Base-by-base conservation (phyloP, 2,113 vertebrate species). In the Speoplatyrhinus poulsoni region DNA sequence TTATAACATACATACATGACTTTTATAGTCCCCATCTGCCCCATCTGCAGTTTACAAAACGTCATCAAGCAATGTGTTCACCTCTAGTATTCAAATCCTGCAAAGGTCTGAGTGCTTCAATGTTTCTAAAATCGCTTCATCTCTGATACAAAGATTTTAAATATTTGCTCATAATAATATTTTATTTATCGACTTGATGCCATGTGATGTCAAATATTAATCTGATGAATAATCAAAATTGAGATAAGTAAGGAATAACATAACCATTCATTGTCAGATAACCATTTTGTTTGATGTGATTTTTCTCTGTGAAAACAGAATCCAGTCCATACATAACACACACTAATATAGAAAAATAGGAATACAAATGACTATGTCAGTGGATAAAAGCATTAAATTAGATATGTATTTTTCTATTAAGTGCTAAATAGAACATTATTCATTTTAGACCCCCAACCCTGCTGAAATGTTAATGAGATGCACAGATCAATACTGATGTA, bases 161-260 rank as follows among this genome's bases (percentile, higher is more conserved):
- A 72, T 75, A 59, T 60, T 32, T 32, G 19, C 19, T 11, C 32
- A 57, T 57, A 57, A 26, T 11, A 26, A 57, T 8, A 8, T 6
- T 26, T 26, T 16, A 46, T 64, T 41, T 56, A 59, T 58, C 53
- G 7, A 8, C n/a, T 56, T 67, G 0, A 12, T 70, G 62, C 26
- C 26, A 26, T 26, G 9, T 60, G 36, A 60, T n/a, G 13, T n/a
- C 12, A 56, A 56, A 17, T 17, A 17, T 56, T 56, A 10, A 56
- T 5, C 17, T 56, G 54, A 56, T 8, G 54, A 3, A 19, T 6
- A 56, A 17, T 76, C 9, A 16, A 80, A 70, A 80, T 26, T 66
- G 36, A 1, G 16, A 19, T 86, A 60, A 64, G 69, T 88, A 87
- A 90, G 87, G 87, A 85, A 79, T 75, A 72, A 73, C 60, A 72